Base-by-base conservation (phyloP, 1,140 invertebrate genomes). In the Chionoecetes opilio region DNA sequence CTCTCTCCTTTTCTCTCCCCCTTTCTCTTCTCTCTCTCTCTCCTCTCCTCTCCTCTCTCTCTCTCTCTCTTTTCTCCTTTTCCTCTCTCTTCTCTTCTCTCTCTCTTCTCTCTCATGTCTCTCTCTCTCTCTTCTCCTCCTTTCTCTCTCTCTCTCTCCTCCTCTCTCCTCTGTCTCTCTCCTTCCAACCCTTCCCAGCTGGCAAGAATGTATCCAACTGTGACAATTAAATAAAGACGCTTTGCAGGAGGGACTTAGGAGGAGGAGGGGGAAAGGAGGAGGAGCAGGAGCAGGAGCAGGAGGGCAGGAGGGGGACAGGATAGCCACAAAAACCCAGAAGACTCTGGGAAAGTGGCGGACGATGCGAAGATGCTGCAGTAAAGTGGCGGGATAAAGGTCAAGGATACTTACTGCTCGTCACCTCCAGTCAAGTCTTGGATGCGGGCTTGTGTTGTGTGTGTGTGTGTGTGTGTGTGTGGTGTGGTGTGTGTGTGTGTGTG, bases 91-190 rank as follows among this genome's bases (percentile, higher is more conserved):
- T 2, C 2, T n/a, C 41, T n/a, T n/a, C n/a, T n/a, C n/a, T n/a
- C n/a, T n/a, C n/a, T n/a, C n/a, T n/a, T n/a, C n/a, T n/a, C n/a
- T n/a, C n/a, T n/a, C n/a, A n/a, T n/a, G n/a, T n/a, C n/a, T n/a
- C n/a, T n/a, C n/a, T n/a, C n/a, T n/a, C n/a, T n/a, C n/a, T n/a
- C n/a, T n/a, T n/a, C n/a, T n/a, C n/a, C n/a, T n/a, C n/a, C 87
- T 89, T 34, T 89, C 87, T 89, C 87, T 89, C 87, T 89, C 87
- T 89, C 87, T 89, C 87, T 89, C 87, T 89, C 87, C 35, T 37
- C 35, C 34, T 89, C 87, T 89, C 87, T 90, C 38, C n/a, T 26
- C 2, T 2, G 17, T 26, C 41, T 37, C n/a, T 2, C 41, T 37
- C 41, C 38, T 46, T 26, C 8, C 46, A 14, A 11, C 21, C 34